phyloP scores from a whole-genome alignment of 2,797 vertebrate genomes.

The Melanotaenia trifasciata region DNA sequence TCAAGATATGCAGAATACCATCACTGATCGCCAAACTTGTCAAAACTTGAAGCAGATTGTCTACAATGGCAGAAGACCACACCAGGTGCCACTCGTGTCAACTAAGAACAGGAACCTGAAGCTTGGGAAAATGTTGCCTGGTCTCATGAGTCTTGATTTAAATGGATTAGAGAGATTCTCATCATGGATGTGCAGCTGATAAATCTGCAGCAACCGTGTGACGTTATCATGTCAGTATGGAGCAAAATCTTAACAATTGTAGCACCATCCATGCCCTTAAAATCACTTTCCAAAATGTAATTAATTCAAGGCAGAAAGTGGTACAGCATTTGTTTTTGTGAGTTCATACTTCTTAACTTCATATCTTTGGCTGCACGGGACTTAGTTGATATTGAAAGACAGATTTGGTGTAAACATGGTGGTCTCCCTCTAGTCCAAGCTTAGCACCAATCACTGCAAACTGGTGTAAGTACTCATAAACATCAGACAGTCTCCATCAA shows the following conservation, averaged over 20 bases:
- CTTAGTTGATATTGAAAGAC: constrained; percentile 46
- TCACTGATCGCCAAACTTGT: too few species aligned
- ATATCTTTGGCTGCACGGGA: constrained; percentile 42
- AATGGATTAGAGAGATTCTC: too few species aligned
- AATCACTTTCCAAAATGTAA: constrained; percentile 23
- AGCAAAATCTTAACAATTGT: not conserved
- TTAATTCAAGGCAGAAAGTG: constrained; percentile 4
- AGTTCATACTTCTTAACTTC: constrained; percentile 27
- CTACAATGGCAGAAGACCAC: too few species aligned
- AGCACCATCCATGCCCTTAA: constrained; percentile 23
- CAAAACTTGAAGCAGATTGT: too few species aligned
- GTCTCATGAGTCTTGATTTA: too few species aligned
- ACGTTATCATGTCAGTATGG: too few species aligned
- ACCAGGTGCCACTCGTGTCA: too few species aligned
- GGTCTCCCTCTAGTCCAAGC: constrained; percentile 46
- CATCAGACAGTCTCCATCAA: constrained; percentile 63
- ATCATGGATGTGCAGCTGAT: too few species aligned
- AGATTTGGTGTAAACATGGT: constrained; percentile 39
- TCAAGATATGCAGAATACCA: too few species aligned
- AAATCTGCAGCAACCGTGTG: too few species aligned
- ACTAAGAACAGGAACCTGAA: too few species aligned
- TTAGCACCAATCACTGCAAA: constrained; percentile 59
- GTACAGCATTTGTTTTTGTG: constrained; percentile 21
- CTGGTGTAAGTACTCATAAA: constrained; percentile 57
- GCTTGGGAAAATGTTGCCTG: too few species aligned